Evolutionary conservation across 1,140 invertebrate genomes (phyloP).

Genomic region (Penaeus vannamei): DNA sequence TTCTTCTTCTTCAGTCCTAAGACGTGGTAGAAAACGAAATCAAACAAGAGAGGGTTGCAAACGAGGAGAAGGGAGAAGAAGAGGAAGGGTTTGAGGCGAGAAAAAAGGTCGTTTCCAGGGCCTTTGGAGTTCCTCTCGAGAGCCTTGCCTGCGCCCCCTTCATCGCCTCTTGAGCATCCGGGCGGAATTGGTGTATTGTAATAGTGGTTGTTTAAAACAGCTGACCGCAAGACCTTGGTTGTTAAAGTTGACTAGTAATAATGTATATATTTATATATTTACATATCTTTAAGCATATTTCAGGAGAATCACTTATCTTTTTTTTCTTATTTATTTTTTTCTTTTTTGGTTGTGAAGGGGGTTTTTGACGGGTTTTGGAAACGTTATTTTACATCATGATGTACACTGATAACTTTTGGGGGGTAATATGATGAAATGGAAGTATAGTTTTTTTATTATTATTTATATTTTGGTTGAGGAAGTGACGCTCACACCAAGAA

Average conservation of each 20-base stretch:
- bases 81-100: not conserved
- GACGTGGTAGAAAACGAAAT: too few species aligned
- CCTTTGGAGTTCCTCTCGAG: too few species aligned
- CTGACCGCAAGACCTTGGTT: slow-evolving; percentile 56
- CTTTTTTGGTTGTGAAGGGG: slow-evolving; percentile 4
- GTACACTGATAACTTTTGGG: slow-evolving; percentile 51
- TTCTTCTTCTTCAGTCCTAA: too few species aligned
- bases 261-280: slow-evolving; percentile 65
- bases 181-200: too few species aligned
- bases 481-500: too few species aligned
- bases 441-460: slow-evolving; percentile 41
- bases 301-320: slow-evolving; percentile 54
- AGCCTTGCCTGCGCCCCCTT: too few species aligned
- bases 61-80: not conserved
- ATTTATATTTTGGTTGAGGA: slow-evolving; percentile 8
- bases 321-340: slow-evolving; percentile 41
- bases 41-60: not conserved
- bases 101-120: too few species aligned
- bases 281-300: slow-evolving; percentile 57
- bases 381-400: slow-evolving; percentile 56
- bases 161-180: too few species aligned
- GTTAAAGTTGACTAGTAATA: slow-evolving; percentile 46
- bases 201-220: slow-evolving; percentile 5
- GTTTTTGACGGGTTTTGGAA: slow-evolving; percentile 1
- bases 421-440: slow-evolving; percentile 51